A percentile compares a stretch with the other conserved stretches of the same genome.
phyloP scores from a whole-genome alignment of 2,888 invertebrate species.

The Noctua janthina region DNA sequence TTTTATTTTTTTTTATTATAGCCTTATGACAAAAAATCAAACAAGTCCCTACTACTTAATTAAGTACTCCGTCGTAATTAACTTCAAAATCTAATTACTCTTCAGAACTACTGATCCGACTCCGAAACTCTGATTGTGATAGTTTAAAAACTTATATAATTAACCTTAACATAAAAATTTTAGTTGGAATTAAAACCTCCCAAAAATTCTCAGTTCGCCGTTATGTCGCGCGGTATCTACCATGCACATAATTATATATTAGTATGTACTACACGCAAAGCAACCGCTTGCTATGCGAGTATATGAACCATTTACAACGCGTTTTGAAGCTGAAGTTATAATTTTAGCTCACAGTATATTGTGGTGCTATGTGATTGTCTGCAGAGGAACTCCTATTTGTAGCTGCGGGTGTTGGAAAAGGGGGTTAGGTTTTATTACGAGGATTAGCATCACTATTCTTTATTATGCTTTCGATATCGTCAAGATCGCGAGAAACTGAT shows the following conservation, averaged over 20 bases:
- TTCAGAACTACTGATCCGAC: background rate
- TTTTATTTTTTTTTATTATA: background rate
- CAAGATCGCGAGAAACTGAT: no score
- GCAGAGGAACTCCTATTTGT: background rate
- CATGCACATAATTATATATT: background rate
- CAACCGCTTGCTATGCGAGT: conserved; percentile 15
- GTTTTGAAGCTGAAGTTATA: conserved; percentile 11
- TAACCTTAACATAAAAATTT: conserved; percentile 1
- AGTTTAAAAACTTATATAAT: no score
- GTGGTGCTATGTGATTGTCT: background rate
- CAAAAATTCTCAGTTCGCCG: background rate
- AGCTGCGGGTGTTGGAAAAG: background rate
- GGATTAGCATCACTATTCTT: background rate
- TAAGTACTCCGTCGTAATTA: no score
- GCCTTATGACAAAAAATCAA: background rate
- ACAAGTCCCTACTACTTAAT: no score
- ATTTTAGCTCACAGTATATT: conserved; percentile 3
- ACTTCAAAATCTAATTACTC: background rate
- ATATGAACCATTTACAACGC: conserved; percentile 6
- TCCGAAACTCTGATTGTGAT: no score
- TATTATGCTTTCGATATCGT: no score
- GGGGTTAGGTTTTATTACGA: background rate
- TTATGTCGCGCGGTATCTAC: background rate
- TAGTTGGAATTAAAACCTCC: background rate
- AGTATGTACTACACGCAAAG: conserved; percentile 13